Evolutionary conservation across 1,140 invertebrate genomes (phyloP).

Genomic region (Papilio aristodemus): DNA sequence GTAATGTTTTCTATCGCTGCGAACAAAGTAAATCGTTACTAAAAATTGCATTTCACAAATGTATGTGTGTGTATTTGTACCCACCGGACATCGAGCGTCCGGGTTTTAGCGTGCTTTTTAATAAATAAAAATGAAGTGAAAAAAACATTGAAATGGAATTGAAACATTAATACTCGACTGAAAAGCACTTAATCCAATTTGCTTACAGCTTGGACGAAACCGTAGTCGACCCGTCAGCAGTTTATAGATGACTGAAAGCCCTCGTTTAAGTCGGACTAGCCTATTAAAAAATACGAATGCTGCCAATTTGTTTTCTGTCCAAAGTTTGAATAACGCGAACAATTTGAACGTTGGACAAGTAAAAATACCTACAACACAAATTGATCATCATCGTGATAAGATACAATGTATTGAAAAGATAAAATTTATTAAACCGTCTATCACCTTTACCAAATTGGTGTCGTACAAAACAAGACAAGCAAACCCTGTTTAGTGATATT

Average conservation of each 20-base stretch:
- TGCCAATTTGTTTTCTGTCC: constrained; percentile 20
- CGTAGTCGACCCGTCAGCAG: constrained; percentile 26
- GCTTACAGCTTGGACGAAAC: constrained; percentile 26
- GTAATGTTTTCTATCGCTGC: too few relatives aligned
- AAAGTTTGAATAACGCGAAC: neutral
- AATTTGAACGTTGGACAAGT: neutral
- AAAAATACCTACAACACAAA: constrained; percentile 8
- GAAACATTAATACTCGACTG: constrained; percentile 27
- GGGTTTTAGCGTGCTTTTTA: neutral
- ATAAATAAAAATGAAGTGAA: neutral
- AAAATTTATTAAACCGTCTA: constrained; percentile 4
- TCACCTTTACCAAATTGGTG: neutral
- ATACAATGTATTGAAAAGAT: constrained; percentile 2
- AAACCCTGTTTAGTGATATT: too few relatives aligned
- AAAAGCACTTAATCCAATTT: constrained; percentile 34
- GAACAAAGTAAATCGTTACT: neutral
- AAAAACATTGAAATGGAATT: constrained; percentile 15
- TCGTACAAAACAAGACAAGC: too few relatives aligned
- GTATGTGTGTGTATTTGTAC: neutral
- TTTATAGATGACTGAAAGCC: constrained; percentile 31
- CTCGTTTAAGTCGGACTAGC: constrained; percentile 29
- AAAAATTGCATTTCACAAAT: neutral
- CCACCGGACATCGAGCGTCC: neutral
- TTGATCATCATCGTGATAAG: neutral
- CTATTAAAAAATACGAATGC: constrained; percentile 31